Conservation (phyloP, 2,888 invertebrate genomes). For the Leptopilina syphax region DNA sequence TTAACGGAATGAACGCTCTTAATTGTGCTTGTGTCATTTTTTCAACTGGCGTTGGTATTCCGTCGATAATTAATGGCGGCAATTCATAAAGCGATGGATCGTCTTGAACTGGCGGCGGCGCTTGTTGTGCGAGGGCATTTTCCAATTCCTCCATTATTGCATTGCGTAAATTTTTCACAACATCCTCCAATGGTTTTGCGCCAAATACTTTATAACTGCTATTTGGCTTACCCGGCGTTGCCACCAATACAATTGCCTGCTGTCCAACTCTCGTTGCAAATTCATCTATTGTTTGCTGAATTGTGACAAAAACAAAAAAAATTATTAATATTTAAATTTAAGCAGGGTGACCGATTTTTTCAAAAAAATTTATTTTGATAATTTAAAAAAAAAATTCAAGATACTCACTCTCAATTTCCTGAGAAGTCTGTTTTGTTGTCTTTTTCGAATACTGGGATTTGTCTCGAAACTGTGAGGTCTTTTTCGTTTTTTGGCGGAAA, state of each 20-base stretch:
- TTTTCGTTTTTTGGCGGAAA: slow-evolving; percentile 96
- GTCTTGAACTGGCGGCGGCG: slow-evolving; percentile 90
- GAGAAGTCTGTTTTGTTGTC: slow-evolving; percentile 95
- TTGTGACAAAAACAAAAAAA: slow-evolving; percentile 55
- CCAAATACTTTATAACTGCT: slow-evolving; percentile 98
- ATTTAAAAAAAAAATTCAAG: neutral
- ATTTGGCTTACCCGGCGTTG: slow-evolving; percentile 97
- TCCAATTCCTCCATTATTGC: slow-evolving; percentile 98
- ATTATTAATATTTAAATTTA: neutral
- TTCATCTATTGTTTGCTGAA: slow-evolving; percentile 94
- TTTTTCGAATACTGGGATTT: slow-evolving; percentile 96
- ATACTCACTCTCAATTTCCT: slow-evolving; percentile 87
- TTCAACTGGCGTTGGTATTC: slow-evolving; percentile 98
- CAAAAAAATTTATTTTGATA: too few relatives aligned
- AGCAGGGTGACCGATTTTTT: too few relatives aligned
- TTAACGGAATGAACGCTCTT: slow-evolving; percentile 96
- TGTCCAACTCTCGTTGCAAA: slow-evolving; percentile 98
- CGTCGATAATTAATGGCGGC: slow-evolving; percentile 97
- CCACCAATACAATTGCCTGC: slow-evolving; percentile 96
- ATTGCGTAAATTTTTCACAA: slow-evolving; percentile 92
- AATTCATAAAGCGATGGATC: slow-evolving; percentile 96
- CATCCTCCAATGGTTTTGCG: slow-evolving; percentile 97
- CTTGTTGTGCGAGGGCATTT: slow-evolving; percentile 94
- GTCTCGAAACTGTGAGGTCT: slow-evolving; percentile 97
- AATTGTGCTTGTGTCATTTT: slow-evolving; percentile 99